Evolutionary conservation across 1,140 invertebrate species (phyloP), one percentile per base, ranked within the genome.

Genomic region (Panagrolaimus sp.): DNA sequence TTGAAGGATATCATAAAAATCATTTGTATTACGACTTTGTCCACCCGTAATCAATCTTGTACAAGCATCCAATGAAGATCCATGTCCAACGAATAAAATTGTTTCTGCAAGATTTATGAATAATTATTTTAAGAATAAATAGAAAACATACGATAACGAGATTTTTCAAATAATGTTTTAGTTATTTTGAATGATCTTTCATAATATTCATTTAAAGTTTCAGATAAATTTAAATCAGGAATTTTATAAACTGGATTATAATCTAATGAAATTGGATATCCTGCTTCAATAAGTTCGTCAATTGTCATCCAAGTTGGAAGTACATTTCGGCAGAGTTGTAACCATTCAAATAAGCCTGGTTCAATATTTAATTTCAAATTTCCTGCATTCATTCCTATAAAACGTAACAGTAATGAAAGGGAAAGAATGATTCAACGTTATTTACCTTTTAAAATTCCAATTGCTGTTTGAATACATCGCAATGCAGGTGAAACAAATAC

Each of bases 381-480:
- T n/a, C n/a, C n/a, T 14, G 14, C 42, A 14, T 69, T 44, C 63
- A 45, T 45, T 7, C 38, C 25, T 67, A 27, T 27, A 68, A 65
- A 38, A 14, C 13, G 16, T 31, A 64, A 16, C 16, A 9, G 31
- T 42, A 9, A 9, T 14, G 8, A 25, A 7, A 38, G 13, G 11
- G 5, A 27, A 14, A n/a, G 1, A 44, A n/a, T 16, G 11, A 20
- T 9, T 65, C 9, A 9, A n/a, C 14, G 46, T 23, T 16, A 9
- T 27, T 42, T 27, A 67, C 67, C 67, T 47, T 69, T 69, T 14
- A 69, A 25, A 67, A 69, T 69, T 23, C 67, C 67, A 45, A 69
- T 48, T 38, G 64, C 46, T 13, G 67, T 69, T 47, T 69, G 67
- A 38, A 69, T 67, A 45, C 67, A 66, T 66, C 67, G 25, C 7